Conservation (phyloP, 2,113 vertebrate genomes). For the Nettapus auritus region DNA sequence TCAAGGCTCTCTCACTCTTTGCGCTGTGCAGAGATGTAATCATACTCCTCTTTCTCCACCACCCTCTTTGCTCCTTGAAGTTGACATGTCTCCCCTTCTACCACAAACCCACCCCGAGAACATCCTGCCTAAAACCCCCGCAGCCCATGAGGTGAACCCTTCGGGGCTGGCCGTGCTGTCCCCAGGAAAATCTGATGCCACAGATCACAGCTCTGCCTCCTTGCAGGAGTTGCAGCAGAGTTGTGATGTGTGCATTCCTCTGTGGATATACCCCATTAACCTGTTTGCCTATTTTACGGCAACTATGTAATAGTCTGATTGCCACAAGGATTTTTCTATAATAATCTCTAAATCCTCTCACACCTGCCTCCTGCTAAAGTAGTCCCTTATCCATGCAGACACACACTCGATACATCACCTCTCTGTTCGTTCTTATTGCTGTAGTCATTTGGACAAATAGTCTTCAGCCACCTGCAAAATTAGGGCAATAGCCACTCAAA, state of each 20-base stretch:
- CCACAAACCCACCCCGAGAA: fast-evolving
- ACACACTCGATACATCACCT: background rate
- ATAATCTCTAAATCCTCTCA: slow-evolving; percentile 69
- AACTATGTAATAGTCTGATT: slow-evolving; percentile 17
- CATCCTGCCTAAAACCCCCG: background rate
- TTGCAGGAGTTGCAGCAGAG: background rate
- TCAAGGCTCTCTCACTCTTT: background rate
- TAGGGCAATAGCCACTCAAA: background rate
- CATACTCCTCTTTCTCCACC: background rate
- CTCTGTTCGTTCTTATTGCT: background rate
- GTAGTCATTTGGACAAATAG: background rate
- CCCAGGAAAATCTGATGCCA: background rate
- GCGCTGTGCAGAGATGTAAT: background rate
- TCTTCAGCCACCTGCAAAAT: slow-evolving; percentile 27
- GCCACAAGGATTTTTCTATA: slow-evolving; percentile 45
- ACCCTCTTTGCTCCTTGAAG: background rate
- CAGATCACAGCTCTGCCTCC: background rate
- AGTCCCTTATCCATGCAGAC: background rate
- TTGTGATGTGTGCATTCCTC: slow-evolving; percentile 22
- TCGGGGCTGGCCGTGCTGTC: background rate
- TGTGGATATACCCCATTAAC: slow-evolving; percentile 41
- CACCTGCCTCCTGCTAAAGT: slow-evolving; percentile 65
- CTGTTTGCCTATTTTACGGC: slow-evolving; percentile 59
- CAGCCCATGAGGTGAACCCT: fast-evolving
- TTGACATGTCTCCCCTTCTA: background rate